Evolutionary conservation across 2,888 invertebrate species (phyloP).

Genomic region (Lycocerus yunnanus): DNA sequence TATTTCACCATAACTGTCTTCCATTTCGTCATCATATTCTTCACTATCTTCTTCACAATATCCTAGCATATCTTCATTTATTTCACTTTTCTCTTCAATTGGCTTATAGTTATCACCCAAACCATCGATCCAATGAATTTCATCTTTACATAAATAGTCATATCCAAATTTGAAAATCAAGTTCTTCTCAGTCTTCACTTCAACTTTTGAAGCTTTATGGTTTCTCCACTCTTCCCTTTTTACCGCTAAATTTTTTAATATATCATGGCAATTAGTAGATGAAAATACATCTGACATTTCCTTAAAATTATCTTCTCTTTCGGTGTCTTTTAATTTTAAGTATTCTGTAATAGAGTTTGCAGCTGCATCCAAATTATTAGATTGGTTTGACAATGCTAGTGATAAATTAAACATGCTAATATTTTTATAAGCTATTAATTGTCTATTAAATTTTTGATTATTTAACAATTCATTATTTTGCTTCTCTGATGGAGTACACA

Average conservation of each 20-base stretch:
- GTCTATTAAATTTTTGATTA: neutral
- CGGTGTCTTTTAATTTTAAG: neutral
- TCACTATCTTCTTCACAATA: neutral
- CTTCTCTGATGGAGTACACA: no score
- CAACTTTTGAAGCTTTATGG: neutral
- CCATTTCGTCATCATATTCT: no score
- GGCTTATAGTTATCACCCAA: conserved; percentile 8
- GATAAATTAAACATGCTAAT: neutral
- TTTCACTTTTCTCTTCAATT: neutral
- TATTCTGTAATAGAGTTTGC: neutral
- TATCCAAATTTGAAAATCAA: conserved; percentile 8
- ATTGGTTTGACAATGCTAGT: neutral
- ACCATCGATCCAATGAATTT: neutral
- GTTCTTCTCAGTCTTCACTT: no score
- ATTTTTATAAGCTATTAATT: neutral
- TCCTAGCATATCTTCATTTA: neutral
- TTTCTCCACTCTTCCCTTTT: neutral
- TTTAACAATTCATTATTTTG: neutral
- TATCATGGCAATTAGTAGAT: neutral
- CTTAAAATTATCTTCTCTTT: neutral
- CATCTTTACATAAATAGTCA: neutral
- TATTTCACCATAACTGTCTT: neutral
- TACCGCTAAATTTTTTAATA: neutral
- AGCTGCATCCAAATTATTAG: neutral
- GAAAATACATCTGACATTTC: neutral